A percentile compares a stretch with the other conserved stretches of the same genome.
Conservation (phyloP, 1,140 invertebrate species). For the Hirudo medicinalis region DNA sequence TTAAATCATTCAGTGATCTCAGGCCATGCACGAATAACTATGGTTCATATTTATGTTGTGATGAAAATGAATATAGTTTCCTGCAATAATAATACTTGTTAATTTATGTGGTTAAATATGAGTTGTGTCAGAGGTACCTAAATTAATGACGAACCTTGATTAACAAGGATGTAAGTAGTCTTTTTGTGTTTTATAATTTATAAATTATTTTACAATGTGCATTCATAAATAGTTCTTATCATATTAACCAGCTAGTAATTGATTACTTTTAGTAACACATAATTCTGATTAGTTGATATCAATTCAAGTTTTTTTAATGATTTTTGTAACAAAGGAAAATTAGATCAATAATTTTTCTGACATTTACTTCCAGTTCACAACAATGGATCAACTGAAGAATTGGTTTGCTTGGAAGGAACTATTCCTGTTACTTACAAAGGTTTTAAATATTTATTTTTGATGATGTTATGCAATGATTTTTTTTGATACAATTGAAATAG, state of each 20-base stretch:
- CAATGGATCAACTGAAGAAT: conserved; percentile 66
- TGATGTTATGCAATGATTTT: neutral
- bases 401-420: conserved; percentile 74
- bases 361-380: conserved; percentile 60
- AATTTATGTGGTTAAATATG: neutral
- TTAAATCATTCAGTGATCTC: conserved; percentile 60
- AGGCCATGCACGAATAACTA: conserved; percentile 33
- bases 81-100: conserved; percentile 22
- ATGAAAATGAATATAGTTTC: conserved; percentile 22
- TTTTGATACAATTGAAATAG: neutral
- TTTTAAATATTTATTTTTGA: conserved; percentile 26
- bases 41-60: conserved; percentile 11
- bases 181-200: neutral
- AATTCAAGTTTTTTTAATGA: neutral
- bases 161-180: neutral
- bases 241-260: no score
- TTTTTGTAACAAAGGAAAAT: neutral
- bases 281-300: neutral
- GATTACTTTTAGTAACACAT: neutral
- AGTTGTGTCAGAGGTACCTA: neutral
- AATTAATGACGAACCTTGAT: neutral
- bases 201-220: conserved; percentile 15
- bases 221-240: conserved; percentile 11
- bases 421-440: conserved; percentile 84
- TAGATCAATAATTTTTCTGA: neutral